Base-by-base conservation (phyloP, 2,113 vertebrate genomes). In the Illadopsis cleaveri region DNA sequence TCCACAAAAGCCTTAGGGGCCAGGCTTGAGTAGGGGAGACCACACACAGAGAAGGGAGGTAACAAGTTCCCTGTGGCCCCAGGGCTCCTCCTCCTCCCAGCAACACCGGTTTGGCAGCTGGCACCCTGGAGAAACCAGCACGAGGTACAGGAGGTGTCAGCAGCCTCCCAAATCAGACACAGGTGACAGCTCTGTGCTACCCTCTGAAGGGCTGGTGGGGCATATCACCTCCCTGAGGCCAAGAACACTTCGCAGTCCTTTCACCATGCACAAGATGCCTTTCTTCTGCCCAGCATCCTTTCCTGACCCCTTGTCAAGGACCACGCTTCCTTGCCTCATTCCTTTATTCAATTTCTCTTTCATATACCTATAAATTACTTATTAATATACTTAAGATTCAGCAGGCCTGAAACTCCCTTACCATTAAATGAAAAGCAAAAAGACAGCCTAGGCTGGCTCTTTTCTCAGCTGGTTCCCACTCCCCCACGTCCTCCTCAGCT, bases 21-120 rank as follows among this genome's bases (percentile, higher is more conserved):
- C 70, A 51, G 47, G 58, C 53, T 91, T 89, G 18, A 90, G 87
- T 2, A 37, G 62, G 33, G 73, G 17, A 93, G 95, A 96, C 94
- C 96, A 97, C 96, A 97, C 94, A 94, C n/a, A 3, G 21, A 81
- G 73, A 82, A 87, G 89, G 77, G 68, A 96, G 80, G 82, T 31
- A 93, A 38, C 5, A 0, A 77, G 86, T 86, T 96, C 93, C 82
- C 94, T 84, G 60, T 84, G 89, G 72, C 93, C 81, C 15, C 51
- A 11, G 82, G 94, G 90, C 27, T 92, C 11, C 60, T 65, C 17
- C 90, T 92, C 80, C 72, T 94, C 80, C 65, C 89, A 93, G 76
- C 64, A 94, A 3, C 84, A 71, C 73, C 13, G 1, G 60, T 64
- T 82, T 79, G 81, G 93, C 87, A 93, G 65, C 47, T 1, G 0